These are phyloP conservation scores for Aspidiotus destructor DNA, from an alignment of 2,888 invertebrate species.

Conservation along the genomic window DNA sequence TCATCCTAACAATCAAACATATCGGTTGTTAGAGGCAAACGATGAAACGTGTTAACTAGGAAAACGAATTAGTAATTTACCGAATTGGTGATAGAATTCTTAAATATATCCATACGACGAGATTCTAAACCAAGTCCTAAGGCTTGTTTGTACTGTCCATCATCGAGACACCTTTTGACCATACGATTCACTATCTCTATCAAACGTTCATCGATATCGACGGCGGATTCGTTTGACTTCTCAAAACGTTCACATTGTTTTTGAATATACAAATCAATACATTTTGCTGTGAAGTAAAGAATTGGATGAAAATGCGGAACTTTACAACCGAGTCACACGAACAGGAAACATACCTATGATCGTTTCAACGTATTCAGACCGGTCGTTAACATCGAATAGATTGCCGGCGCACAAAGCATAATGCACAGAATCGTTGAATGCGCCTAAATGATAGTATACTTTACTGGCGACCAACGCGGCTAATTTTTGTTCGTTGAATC, in stretches of 20 bases:
- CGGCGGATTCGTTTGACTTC: slow-evolving; percentile 47
- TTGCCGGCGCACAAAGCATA: slow-evolving; percentile 93
- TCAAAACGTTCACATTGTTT: slow-evolving; percentile 60
- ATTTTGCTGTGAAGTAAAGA: slow-evolving; percentile 60
- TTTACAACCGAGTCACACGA: slow-evolving; percentile 9
- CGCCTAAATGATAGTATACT: slow-evolving; percentile 94
- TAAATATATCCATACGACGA: slow-evolving; percentile 92
- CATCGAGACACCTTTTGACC: slow-evolving; percentile 91
- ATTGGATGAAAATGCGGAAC: slow-evolving; percentile 1
- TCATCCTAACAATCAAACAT: slow-evolving; percentile 53
- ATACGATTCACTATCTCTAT: slow-evolving; percentile 93
- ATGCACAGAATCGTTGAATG: slow-evolving; percentile 93
- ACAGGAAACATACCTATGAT: slow-evolving; percentile 56
- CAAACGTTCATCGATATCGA: slow-evolving; percentile 67
- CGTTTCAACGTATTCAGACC: slow-evolving; percentile 93
- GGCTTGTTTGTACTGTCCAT: slow-evolving; percentile 90
- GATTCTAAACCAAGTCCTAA: slow-evolving; percentile 94
- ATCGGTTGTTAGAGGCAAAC: not conserved
- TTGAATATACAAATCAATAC: slow-evolving; percentile 92
- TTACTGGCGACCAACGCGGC: slow-evolving; percentile 97
- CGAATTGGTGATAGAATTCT: slow-evolving; percentile 79
- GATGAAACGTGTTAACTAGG: no score
- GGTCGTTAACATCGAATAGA: slow-evolving; percentile 86
- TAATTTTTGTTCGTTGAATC: slow-evolving; percentile 76
- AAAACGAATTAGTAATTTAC: slow-evolving; percentile 40